A percentile compares a stretch with the other conserved stretches of the same genome.
These are phyloP conservation scores for Danio tinwini DNA, from an alignment of 2,797 vertebrate species.

Conservation along the genomic window DNA sequence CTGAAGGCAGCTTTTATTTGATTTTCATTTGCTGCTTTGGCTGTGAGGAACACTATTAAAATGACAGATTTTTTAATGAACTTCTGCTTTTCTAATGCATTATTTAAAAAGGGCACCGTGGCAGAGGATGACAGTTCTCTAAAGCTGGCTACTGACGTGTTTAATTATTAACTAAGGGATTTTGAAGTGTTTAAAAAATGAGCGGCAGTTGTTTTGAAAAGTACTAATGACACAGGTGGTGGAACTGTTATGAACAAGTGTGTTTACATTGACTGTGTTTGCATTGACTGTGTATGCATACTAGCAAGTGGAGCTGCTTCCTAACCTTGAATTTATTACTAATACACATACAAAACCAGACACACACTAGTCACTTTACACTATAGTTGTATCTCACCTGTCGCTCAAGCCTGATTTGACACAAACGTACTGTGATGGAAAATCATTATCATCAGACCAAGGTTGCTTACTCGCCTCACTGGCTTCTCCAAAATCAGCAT, in stretches of 20 bases:
- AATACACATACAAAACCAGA: conserved; percentile 20
- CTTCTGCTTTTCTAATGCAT: conserved; percentile 35
- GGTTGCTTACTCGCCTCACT: background rate
- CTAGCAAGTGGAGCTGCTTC: conserved; percentile 29
- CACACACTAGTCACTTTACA: background rate
- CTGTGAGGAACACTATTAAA: conserved; percentile 10
- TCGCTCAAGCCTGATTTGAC: conserved; percentile 18
- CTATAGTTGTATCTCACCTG: conserved; percentile 26
- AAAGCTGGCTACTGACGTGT: conserved; percentile 1
- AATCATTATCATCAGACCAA: conserved; percentile 39
- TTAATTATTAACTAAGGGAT: conserved; percentile 2
- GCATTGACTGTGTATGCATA: background rate
- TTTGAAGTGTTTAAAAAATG: background rate
- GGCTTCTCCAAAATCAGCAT: background rate
- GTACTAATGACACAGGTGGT: conserved; percentile 16
- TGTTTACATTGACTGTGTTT: conserved; percentile 6
- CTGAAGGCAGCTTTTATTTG: conserved; percentile 39
- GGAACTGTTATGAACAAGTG: background rate
- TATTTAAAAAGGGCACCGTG: conserved; percentile 17
- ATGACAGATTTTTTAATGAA: conserved; percentile 5
- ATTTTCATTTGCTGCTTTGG: background rate
- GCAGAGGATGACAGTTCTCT: conserved; percentile 6
- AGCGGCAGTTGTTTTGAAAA: background rate
- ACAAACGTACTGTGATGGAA: conserved; percentile 35
- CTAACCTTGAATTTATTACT: conserved; percentile 7